Conservation (phyloP, 2,888 invertebrate species). For the Agrotis ipsilon region DNA sequence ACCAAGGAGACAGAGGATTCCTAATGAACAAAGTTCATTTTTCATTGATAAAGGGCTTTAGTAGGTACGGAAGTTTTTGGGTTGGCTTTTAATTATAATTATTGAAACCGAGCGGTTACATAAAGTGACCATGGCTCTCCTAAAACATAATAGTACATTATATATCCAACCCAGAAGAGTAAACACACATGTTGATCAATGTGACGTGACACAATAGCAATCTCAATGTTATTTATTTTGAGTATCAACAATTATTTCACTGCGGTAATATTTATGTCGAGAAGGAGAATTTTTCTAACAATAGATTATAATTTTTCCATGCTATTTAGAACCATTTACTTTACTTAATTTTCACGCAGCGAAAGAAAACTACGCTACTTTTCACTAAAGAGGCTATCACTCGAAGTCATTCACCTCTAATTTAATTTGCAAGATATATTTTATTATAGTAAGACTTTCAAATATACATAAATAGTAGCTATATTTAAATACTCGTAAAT, state of each 20-base stretch:
- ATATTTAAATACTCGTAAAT: neutral
- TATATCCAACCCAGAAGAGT: neutral
- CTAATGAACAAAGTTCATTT: neutral
- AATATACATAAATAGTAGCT: no score
- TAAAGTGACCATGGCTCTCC: no score
- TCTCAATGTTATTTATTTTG: no score
- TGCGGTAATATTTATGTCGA: no score
- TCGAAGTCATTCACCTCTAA: neutral
- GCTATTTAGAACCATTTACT: neutral
- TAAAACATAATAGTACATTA: neutral
- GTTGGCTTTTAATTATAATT: neutral
- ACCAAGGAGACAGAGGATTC: constrained; percentile 16
- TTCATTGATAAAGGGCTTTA: neutral
- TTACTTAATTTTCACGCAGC: neutral
- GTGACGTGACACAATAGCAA: no score
- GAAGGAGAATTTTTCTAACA: no score
- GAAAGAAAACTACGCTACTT: neutral
- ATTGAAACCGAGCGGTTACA: neutral
- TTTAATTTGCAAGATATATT: no score
- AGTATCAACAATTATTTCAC: no score
- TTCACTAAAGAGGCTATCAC: neutral
- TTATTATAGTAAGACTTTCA: no score
- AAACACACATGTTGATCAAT: neutral
- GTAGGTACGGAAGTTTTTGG: neutral
- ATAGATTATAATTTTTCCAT: no score